These are phyloP conservation scores for Oryzias curvinotus DNA, from an alignment of 2,113 vertebrate genomes.

Conservation along the genomic window DNA sequence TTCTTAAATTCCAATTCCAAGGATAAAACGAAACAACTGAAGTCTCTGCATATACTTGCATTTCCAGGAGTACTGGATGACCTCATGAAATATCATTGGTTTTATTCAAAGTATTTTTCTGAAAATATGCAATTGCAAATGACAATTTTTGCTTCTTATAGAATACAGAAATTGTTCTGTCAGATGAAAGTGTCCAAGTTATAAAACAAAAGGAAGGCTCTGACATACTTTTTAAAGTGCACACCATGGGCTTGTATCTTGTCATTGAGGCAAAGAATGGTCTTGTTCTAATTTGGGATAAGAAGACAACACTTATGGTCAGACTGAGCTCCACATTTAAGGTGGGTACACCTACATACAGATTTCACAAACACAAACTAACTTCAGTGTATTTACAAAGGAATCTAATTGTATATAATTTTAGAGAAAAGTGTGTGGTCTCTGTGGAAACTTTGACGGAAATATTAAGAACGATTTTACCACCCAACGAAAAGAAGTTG, in stretches of 20 bases:
- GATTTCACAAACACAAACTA: neutral
- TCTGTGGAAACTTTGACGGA: conserved; percentile 91
- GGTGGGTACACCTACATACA: conserved; percentile 65
- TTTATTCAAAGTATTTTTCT: too few relatives aligned
- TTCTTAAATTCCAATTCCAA: too few relatives aligned
- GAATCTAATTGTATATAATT: neutral
- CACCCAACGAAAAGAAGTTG: conserved; percentile 80
- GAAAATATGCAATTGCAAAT: neutral
- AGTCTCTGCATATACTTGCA: too few relatives aligned
- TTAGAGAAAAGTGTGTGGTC: conserved; percentile 85
- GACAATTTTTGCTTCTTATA: conserved; percentile 50
- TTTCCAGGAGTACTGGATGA: too few relatives aligned
- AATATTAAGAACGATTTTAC: conserved; percentile 87
- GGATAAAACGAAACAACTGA: too few relatives aligned
- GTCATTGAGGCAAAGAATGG: conserved; percentile 83
- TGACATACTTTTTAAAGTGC: conserved; percentile 80
- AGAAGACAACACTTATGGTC: conserved; percentile 86
- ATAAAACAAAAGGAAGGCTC: conserved; percentile 59
- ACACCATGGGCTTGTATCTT: conserved; percentile 85
- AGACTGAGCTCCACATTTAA: conserved; percentile 82
- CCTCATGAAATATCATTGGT: too few relatives aligned
- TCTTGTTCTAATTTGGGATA: conserved; percentile 88
- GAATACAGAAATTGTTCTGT: conserved; percentile 84
- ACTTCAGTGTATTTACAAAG: conserved; percentile 4
- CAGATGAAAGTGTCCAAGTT: conserved; percentile 77